Conservation (phyloP, 2,113 vertebrate species). For the Odontophorus gujanensis region DNA sequence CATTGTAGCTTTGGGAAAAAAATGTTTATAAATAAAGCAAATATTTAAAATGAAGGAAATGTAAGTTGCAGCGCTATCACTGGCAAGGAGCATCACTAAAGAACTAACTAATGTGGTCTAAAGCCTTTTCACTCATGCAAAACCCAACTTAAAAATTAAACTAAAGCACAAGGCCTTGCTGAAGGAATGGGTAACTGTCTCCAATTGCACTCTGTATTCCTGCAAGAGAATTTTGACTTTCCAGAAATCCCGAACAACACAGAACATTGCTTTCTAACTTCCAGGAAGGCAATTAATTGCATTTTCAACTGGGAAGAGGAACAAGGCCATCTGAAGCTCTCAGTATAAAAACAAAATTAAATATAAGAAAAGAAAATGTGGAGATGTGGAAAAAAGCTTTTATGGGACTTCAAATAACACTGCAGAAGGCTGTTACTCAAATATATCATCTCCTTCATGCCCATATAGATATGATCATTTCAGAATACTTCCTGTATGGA, state of each 20-base stretch:
- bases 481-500: not conserved
- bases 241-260: not conserved
- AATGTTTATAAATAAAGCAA: not conserved
- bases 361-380: not conserved
- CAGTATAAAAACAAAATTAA: not conserved
- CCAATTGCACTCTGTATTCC: not conserved
- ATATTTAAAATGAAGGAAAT: not conserved
- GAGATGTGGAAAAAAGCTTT: not conserved
- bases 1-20: not conserved
- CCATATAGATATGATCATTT: not conserved
- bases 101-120: fast-evolving
- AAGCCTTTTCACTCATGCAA: not conserved
- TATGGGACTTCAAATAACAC: not conserved
- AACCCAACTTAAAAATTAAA: not conserved
- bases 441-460: not conserved
- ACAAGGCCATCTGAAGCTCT: not conserved
- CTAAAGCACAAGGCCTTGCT: not conserved
- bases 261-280: not conserved
- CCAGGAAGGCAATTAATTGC: not conserved
- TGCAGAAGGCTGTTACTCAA: not conserved
- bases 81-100: not conserved
- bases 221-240: not conserved
- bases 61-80: not conserved
- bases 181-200: not conserved
- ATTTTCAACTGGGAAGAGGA: not conserved